phyloP scores from a whole-genome alignment of 2,888 invertebrate species.

The Mythimna vitellina region DNA sequence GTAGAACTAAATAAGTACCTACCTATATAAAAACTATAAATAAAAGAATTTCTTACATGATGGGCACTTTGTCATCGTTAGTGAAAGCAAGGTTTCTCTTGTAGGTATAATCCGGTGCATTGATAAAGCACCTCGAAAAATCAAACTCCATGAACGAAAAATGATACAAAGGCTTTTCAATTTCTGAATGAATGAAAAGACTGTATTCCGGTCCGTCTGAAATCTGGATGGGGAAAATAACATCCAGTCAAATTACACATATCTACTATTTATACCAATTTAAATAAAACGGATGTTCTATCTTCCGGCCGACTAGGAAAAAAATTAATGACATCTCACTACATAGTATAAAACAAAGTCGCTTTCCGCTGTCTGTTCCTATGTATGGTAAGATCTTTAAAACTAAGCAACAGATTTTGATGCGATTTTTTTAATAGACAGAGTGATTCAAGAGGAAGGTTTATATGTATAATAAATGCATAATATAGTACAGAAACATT shows the following conservation, averaged over 20 bases:
- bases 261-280: not conserved
- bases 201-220: constrained; percentile 92
- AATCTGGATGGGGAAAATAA: constrained; percentile 84
- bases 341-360: too few species aligned
- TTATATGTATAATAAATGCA: too few species aligned
- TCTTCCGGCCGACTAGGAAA: too few species aligned
- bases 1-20: not conserved
- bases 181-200: constrained; percentile 90
- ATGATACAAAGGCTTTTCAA: constrained; percentile 89
- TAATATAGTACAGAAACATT: too few species aligned
- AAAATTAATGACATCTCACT: too few species aligned
- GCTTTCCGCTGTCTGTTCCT: too few species aligned
- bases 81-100: constrained; percentile 82
- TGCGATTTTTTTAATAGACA: too few species aligned
- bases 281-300: not conserved
- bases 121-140: constrained; percentile 92
- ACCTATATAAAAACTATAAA: not conserved
- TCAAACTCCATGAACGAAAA: constrained; percentile 92
- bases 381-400: too few species aligned
- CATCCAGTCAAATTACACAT: not conserved
- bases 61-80: constrained; percentile 79
- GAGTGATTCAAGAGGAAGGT: too few species aligned
- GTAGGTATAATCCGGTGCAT: constrained; percentile 85
- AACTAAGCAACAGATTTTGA: too few species aligned
- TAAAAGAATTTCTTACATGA: constrained; percentile 73